Conservation (phyloP, 2,113 vertebrate genomes). For the Apeltes quadracus region DNA sequence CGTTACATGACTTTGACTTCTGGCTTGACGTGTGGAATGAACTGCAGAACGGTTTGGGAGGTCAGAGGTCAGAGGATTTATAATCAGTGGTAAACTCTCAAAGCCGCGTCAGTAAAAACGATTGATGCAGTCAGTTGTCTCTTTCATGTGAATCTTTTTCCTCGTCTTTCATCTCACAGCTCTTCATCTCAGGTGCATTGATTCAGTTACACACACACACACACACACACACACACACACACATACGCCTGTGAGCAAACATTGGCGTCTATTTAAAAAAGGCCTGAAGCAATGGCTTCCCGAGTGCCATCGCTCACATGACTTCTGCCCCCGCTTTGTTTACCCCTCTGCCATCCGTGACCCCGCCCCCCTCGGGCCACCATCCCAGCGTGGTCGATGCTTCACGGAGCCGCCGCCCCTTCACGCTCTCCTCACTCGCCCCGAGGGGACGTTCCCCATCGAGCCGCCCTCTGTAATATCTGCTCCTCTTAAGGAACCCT, state of each 20-base stretch:
- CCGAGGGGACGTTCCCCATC: conserved; percentile 6
- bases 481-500: neutral
- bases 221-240: neutral
- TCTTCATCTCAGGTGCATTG: neutral
- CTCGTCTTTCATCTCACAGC: neutral
- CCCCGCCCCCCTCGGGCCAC: conserved; percentile 7
- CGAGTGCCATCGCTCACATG: neutral
- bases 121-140: too few species aligned
- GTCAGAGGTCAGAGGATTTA: neutral
- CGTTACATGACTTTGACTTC: neutral
- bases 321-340: conserved; percentile 22
- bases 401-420: conserved; percentile 31
- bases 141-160: too few species aligned
- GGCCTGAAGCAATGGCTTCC: conserved; percentile 11
- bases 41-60: neutral
- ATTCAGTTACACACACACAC: conserved; percentile 18
- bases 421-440: conserved; percentile 32
- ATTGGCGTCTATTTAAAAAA: neutral
- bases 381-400: conserved; percentile 45
- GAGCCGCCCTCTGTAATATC: conserved; percentile 10
- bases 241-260: neutral
- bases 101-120: neutral
- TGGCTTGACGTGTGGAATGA: neutral
- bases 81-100: neutral
- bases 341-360: neutral